Evolutionary conservation across 1,140 invertebrate genomes (phyloP), one percentile per base, ranked within the genome.

Genomic region (Tetraneura akinire): DNA sequence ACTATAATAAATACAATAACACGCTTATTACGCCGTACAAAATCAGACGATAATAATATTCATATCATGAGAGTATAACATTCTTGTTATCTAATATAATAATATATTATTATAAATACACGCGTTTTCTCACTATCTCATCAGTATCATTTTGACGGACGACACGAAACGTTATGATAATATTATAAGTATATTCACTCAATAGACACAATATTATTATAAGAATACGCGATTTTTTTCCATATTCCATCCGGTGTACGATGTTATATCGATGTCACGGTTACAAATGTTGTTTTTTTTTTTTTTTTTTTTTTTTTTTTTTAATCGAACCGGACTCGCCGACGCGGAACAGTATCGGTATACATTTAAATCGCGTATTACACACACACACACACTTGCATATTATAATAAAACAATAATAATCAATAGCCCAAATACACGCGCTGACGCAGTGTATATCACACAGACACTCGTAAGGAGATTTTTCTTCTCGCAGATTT

Each of bases 111-210:
- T 60, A 26, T 60, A 60, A 60, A 14, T 29, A 62, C 26, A 32
- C 26, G 18, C 42, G 32, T 42, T 66, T 42, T 23, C 42, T 68
- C 47, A 47, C 16, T 23, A 68, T 53, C 47, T 51, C 70, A 73
- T 51, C 70, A 73, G 70, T 71, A 71, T 42, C 42, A 71, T 73
- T n/a, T 73, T 73, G 70, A 73, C 70, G 70, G 70, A 71, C 26
- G 68, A 49, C 45, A 71, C 32, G n/a, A 68, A 10, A 68, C 3
- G 21, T n/a, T n/a, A n/a, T n/a, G n/a, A n/a, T n/a, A n/a, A n/a
- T n/a, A n/a, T n/a, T n/a, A n/a, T n/a, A 37, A 37, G 8, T 37
- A 8, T 37, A 37, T 37, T 37, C 32, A n/a, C n/a, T 37, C 8
- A 37, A 74, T 55, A 55, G 71, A 74, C 71, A 74, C 13, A 37